Base-by-base conservation (phyloP, 2,797 vertebrate genomes). In the Anolis apletophallus region DNA sequence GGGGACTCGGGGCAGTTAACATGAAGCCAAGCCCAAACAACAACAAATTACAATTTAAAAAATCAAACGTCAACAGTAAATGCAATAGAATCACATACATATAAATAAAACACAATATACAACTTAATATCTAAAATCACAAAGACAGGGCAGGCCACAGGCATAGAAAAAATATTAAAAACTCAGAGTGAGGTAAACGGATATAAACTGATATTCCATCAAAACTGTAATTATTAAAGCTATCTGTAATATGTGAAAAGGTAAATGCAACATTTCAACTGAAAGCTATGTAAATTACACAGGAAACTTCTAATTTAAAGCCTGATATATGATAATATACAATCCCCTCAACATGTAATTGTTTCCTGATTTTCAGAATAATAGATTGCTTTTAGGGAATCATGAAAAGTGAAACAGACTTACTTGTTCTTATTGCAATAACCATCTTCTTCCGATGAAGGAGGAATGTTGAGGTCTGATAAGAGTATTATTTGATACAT, bases 341-440 rank as follows among this genome's bases (percentile, higher is more conserved):
- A n/a, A 40, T 69, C 29, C 1, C 6, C 54, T 59, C 61, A 29
- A 40, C n/a, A 61, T 50, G 10, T 78, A 83, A 75, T 83, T 34
- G 54, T 40, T 71, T 86, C 36, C 57, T n/a, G 34, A n/a, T 80
- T 87, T 82, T 82, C 29, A 83, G 14, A 55, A 71, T 77, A 59
- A 83, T 12, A 46, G 52, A 55, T 21, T 59, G 29, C 74, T 36
- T 71, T 69, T 5, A 36, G 36, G 23, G 13, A n/a, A 55, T 74
- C 14, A 78, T 71, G 40, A 83, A 81, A 87, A 78, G 40, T 59
- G 40, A 40, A 87, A 68, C 64, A 59, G 14, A 29, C 50, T 34
- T 21, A 46, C 36, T 76, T 52, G 50, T 52, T 81, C 78, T 80
- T 80, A 54, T 67, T 54, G 5, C 26, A 29, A n/a, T 57, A 40